Evolutionary conservation across 2,797 vertebrate species (phyloP), one percentile per base, ranked within the genome.

Genomic region (Eptatretus atami): DNA sequence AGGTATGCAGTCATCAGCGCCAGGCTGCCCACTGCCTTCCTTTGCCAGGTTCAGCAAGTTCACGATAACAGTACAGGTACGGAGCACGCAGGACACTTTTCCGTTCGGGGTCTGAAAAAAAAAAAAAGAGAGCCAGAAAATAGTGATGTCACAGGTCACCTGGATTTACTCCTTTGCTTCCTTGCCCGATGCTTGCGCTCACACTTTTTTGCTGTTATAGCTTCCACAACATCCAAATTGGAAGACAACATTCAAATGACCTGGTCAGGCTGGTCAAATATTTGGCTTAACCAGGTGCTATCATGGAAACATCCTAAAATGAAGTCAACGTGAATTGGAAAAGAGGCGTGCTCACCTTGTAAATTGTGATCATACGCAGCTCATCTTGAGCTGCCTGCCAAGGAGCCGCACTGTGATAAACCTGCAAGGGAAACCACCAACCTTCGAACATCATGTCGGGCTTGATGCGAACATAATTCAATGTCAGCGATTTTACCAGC

Each of bases 21-120:
- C 55, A 19, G 55, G 55, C 55, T 19, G 14, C 55, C 14, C 14
- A 14, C 55, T 19, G 55, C 55, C 14, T 19, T 60, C 55, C 55
- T 6, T 60, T 60, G 55, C 55, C 55, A 60, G 55, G 55, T 19
- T 60, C 55, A 60, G 55, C 55, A 60, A 60, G 55, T 14, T 60
- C 4, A 60, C 55, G 14, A 60, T 19, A 14, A 19, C 19, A 19
- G 14, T 14, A 19, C 55, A 60, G 3, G 19, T 19, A 60, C 55
- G 55, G 3, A 60, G 4, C 14, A 60, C 19, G 9, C 55, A 60
- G 55, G 14, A 19, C 14, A 19, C 55, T 19, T 60, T 60, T 14
- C 19, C 55, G 55, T 19, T 60, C 9, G 55, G 55, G 55, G 55
- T 60, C 55, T 60, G 55, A 3, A 19, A 9, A 15, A 19, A 3